A percentile compares a stretch with the other conserved stretches of the same genome.
phyloP scores from a whole-genome alignment of 2,113 vertebrate genomes.

The Phyllostomus discolor region DNA sequence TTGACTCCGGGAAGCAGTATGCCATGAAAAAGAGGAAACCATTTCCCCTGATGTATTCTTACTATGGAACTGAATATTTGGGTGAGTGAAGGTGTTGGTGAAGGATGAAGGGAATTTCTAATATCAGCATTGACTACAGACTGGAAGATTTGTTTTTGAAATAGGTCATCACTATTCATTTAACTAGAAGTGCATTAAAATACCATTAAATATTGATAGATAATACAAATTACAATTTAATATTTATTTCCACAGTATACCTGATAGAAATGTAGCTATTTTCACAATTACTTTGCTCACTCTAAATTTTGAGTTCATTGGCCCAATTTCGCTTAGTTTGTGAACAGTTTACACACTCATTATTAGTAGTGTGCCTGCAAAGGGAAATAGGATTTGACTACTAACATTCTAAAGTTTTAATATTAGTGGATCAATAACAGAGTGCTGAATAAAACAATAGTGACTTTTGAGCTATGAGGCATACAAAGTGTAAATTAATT shows the following conservation, averaged over 20 bases:
- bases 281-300: neutral
- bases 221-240: neutral
- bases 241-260: neutral
- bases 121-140: neutral
- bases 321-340: constrained; percentile 2
- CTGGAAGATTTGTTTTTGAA: neutral
- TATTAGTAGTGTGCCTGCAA: neutral
- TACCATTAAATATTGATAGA: neutral
- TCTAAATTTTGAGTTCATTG: neutral
- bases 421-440: neutral
- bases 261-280: constrained; percentile 18
- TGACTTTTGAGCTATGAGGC: neutral
- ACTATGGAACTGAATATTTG: constrained; percentile 91
- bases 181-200: neutral
- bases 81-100: constrained; percentile 80
- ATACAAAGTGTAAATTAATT: neutral
- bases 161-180: neutral
- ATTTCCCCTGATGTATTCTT: constrained; percentile 91
- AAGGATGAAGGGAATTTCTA: neutral
- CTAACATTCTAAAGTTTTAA: neutral
- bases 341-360: neutral
- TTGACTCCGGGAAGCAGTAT: constrained; percentile 92
- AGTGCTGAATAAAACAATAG: neutral
- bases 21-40: constrained; percentile 89
- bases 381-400: neutral